Evolutionary conservation across 1,140 invertebrate genomes (phyloP).

Genomic region (Drosophila ogumai): DNA sequence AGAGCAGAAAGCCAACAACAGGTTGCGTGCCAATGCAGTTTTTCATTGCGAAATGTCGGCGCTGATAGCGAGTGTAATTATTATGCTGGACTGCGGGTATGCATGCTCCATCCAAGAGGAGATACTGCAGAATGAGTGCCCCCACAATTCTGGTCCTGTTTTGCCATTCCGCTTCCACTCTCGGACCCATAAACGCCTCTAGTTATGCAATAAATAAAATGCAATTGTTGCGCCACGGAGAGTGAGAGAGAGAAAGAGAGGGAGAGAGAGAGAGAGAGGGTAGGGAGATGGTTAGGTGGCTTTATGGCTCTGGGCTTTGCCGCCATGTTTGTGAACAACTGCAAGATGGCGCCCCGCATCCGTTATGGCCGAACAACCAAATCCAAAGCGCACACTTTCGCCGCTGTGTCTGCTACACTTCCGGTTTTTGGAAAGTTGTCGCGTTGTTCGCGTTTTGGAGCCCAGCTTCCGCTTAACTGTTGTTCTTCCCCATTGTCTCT

Average conservation of each 20-base stretch:
- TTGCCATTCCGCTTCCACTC: slow-evolving; percentile 20
- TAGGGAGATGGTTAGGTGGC: not conserved
- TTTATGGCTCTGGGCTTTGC: slow-evolving; percentile 25
- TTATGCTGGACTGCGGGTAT: slow-evolving; percentile 62
- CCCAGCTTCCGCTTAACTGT: slow-evolving; percentile 47
- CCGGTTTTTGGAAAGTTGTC: slow-evolving; percentile 53
- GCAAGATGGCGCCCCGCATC: slow-evolving; percentile 76
- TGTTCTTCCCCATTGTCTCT: slow-evolving; percentile 9
- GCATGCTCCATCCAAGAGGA: slow-evolving; percentile 14
- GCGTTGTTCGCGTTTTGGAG: slow-evolving; percentile 39
- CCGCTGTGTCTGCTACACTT: slow-evolving; percentile 63
- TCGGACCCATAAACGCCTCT: slow-evolving; percentile 68
- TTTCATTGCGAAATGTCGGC: slow-evolving; percentile 72
- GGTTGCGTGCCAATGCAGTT: slow-evolving; percentile 71
- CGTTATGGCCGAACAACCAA: slow-evolving; percentile 52
- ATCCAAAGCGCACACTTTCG: slow-evolving; percentile 61
- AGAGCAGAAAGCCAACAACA: slow-evolving; percentile 53
- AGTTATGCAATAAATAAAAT: slow-evolving; percentile 82
- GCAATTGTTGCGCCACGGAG: slow-evolving; percentile 62
- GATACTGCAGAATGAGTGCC: slow-evolving; percentile 14
- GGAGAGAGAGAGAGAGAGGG: not conserved
- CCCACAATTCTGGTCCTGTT: slow-evolving; percentile 20
- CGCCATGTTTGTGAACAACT: slow-evolving; percentile 74
- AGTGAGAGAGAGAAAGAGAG: not conserved
- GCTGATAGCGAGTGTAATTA: slow-evolving; percentile 80